Evolutionary conservation across 2,888 invertebrate species (phyloP).

Genomic region (Agrotis ipsilon): DNA sequence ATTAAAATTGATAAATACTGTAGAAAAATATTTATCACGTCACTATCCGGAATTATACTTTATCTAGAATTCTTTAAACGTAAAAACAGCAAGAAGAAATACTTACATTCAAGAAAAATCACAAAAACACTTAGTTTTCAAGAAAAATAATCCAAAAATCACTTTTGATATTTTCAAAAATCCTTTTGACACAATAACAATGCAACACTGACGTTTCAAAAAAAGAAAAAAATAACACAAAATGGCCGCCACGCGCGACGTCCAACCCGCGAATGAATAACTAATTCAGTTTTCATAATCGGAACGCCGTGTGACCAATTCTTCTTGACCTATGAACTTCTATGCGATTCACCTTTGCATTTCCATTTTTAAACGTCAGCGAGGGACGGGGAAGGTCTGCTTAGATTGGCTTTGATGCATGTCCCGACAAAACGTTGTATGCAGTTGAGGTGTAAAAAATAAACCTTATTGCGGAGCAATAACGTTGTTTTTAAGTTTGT

Average conservation of each 20-base stretch:
- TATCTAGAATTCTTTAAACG: background rate
- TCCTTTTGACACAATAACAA: conserved; percentile 36
- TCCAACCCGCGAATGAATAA: conserved; percentile 84
- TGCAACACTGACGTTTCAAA: conserved; percentile 18
- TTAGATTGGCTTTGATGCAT: conserved; percentile 64
- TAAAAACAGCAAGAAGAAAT: background rate
- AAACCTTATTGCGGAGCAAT: conserved; percentile 44
- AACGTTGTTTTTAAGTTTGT: conserved; percentile 52
- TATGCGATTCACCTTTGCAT: conserved; percentile 62
- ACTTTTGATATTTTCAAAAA: conserved; percentile 23
- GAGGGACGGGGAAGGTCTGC: conserved; percentile 69
- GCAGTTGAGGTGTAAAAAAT: conserved; percentile 37
- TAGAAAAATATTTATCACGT: conserved; percentile 21
- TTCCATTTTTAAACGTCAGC: conserved; percentile 41
- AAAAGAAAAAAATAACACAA: conserved; percentile 70
- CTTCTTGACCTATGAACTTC: conserved; percentile 68
- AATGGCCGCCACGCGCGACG: conserved; percentile 75
- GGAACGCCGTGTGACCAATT: conserved; percentile 74
- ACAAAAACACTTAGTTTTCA: background rate
- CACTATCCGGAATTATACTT: background rate
- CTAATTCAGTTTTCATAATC: conserved; percentile 86
- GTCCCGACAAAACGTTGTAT: conserved; percentile 61
- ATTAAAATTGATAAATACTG: conserved; percentile 16
- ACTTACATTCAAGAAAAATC: conserved; percentile 42
- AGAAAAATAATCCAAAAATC: conserved; percentile 20